Evolutionary conservation across 2,113 vertebrate species (phyloP).

Genomic region (Leiothrix lutea): DNA sequence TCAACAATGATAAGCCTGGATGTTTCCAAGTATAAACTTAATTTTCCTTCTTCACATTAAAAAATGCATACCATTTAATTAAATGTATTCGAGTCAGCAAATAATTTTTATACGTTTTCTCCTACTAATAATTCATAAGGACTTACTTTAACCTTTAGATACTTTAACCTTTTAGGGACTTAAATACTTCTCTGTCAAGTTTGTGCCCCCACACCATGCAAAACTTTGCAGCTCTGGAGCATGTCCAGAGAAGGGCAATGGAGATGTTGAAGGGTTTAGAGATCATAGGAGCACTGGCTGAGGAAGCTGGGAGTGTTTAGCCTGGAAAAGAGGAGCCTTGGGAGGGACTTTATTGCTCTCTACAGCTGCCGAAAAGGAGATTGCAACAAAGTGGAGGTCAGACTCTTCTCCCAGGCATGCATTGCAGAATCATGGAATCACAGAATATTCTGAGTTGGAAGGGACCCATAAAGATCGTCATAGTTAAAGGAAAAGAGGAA

Average conservation of each 20-base stretch:
- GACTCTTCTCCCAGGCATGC: not conserved
- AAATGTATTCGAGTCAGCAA: not conserved
- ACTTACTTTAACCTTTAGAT: not conserved
- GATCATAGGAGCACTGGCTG: not conserved
- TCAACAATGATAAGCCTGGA: not conserved
- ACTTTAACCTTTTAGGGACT: not conserved
- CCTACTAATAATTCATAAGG: not conserved
- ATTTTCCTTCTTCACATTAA: not conserved
- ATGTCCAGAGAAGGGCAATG: not conserved
- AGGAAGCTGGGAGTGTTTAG: not conserved
- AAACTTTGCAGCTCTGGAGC: not conserved
- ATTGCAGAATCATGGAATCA: not conserved
- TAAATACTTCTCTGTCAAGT: too few relatives aligned
- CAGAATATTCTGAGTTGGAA: not conserved
- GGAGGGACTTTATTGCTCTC: not conserved
- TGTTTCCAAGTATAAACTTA: not conserved
- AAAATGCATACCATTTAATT: not conserved
- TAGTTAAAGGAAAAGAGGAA: not conserved
- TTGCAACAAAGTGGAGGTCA: not conserved
- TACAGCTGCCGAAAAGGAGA: not conserved
- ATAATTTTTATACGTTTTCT: not conserved
- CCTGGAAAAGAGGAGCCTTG: not conserved
- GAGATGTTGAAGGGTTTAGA: not conserved
- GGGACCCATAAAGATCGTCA: not conserved
- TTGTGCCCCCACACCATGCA: not conserved